Base-by-base conservation (phyloP, 1,140 invertebrate genomes). In the Adoxophyes honmai region DNA sequence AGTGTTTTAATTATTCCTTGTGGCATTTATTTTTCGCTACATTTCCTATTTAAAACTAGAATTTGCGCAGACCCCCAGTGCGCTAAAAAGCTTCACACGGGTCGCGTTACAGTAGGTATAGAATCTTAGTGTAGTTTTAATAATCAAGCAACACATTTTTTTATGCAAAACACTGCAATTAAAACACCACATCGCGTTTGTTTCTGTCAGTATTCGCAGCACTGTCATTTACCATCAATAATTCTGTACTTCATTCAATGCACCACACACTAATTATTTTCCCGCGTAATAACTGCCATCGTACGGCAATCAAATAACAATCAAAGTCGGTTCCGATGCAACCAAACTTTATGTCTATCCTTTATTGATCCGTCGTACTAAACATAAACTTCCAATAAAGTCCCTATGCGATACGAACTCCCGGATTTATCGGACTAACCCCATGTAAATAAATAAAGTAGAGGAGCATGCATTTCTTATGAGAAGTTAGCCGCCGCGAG, bases 391-490 rank as follows among this genome's bases (percentile, higher is more conserved):
- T 77, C 81, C 81, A 85, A 82, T 82, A 87, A 87, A 83, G 76
- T 80, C 78, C 81, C 79, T 67, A 67, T 58, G 60, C 77, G 73
- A 82, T 81, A 81, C 66, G 67, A 79, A 83, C 75, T 77, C 81
- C 70, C 71, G 81, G 84, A 87, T 87, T 85, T 87, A 82, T 84
- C 84, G 82, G 64, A 51, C 75, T 79, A 79, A 79, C 81, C 81
- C 81, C 81, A 78, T 82, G 74, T 87, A 83, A 87, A 87, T 87
- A 87, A 87, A 87, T 87, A 87, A 87, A 84, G 62, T 75, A 73
- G 68, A 68, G 63, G 69, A 60, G 62, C 76, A 86, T 87, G 79
- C 81, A 87, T 86, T 82, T 82, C 79, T 84, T 85, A 87, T 86
- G 78, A 85, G 78, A 73, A 59, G 68, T 60, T 60, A 66, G 67